Evolutionary conservation across 2,113 vertebrate species (phyloP).

Genomic region (Anolis carolinensis): DNA sequence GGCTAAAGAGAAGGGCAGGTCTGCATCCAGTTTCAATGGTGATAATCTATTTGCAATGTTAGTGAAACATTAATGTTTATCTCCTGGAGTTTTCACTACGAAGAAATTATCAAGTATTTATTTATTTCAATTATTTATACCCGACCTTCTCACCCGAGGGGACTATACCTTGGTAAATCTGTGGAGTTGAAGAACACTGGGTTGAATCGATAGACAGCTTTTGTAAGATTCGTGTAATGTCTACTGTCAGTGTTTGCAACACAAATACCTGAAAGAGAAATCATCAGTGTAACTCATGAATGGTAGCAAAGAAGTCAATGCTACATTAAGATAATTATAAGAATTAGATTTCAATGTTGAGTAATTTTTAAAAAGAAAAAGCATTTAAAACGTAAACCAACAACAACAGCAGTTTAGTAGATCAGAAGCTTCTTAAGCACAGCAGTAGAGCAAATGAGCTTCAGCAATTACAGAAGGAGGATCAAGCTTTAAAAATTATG

Average conservation of each 20-base stretch:
- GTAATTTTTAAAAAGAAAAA: no score
- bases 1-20: not conserved
- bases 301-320: not conserved
- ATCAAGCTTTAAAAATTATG: no score
- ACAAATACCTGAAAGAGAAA: constrained; percentile 80
- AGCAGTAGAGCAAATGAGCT: no score
- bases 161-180: constrained; percentile 79
- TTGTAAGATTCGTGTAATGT: constrained; percentile 83
- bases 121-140: no score
- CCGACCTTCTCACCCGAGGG: no score
- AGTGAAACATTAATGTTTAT: not conserved
- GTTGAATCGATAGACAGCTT: constrained; percentile 85
- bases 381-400: no score
- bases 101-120: constrained; percentile 15
- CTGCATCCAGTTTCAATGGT: not conserved
- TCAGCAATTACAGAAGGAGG: no score
- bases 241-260: constrained; percentile 91
- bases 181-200: constrained; percentile 78
- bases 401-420: no score
- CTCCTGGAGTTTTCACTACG: constrained; percentile 1
- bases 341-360: not conserved
- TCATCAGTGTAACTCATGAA: constrained; percentile 12
- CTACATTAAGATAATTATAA: not conserved
- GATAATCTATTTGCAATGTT: constrained; percentile 37
- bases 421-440: no score